Evolutionary conservation across 2,888 invertebrate genomes (phyloP).

Genomic region (Sthenelais limicola): DNA sequence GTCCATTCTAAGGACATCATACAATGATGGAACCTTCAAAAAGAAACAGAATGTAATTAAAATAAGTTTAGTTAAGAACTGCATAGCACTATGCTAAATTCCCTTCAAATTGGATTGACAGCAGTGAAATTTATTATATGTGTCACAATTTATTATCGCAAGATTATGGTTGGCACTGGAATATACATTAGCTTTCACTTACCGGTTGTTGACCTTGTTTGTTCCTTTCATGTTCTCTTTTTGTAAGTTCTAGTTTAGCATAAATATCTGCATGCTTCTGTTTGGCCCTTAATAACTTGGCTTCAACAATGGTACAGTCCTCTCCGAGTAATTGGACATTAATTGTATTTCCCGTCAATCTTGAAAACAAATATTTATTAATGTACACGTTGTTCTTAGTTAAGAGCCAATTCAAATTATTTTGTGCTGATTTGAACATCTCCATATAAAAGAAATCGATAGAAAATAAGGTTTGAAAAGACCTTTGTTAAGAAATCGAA

Average conservation of each 20-base stretch:
- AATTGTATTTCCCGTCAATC: conserved; percentile 2
- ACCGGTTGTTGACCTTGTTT: neutral
- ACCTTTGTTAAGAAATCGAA: neutral
- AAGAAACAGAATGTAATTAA: too few species aligned
- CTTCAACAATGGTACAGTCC: conserved; percentile 10
- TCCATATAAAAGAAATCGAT: too few species aligned
- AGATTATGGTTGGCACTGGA: neutral
- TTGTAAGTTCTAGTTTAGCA: neutral
- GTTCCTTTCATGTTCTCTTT: neutral
- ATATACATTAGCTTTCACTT: neutral
- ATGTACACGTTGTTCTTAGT: too few species aligned
- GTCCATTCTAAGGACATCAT: neutral
- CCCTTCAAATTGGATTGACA: too few species aligned
- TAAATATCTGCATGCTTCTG: conserved; percentile 14
- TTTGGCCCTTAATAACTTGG: conserved; percentile 1
- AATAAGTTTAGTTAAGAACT: too few species aligned
- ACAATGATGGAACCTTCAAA: conserved; percentile 4
- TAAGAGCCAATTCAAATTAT: too few species aligned
- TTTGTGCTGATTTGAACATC: too few species aligned
- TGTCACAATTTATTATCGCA: neutral
- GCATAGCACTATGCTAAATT: too few species aligned
- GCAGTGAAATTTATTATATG: too few species aligned
- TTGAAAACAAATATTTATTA: neutral
- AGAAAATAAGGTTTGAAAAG: neutral
- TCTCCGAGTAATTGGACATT: neutral